These are phyloP conservation scores for Hemistola chrysoprasaria DNA, from an alignment of 2,888 invertebrate genomes.

Conservation along the genomic window DNA sequence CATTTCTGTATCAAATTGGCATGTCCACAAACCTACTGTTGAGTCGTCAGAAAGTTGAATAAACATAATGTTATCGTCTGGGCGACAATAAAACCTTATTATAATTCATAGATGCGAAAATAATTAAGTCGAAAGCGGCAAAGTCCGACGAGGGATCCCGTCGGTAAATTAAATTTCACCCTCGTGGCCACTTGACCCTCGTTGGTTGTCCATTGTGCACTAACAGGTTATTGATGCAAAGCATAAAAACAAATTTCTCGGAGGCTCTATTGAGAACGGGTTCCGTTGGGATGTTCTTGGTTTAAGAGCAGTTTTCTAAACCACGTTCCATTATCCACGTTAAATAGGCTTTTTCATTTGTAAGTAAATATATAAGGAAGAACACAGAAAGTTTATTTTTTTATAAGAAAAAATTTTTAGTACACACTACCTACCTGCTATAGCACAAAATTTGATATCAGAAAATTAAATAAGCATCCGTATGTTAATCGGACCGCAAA, in stretches of 20 bases:
- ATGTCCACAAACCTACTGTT: neutral
- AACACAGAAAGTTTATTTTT: too few species aligned
- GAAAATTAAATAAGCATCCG: neutral
- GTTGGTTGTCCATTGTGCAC: constrained; percentile 55
- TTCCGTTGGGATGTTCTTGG: constrained; percentile 6
- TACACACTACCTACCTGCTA: too few species aligned
- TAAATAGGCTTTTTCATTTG: too few species aligned
- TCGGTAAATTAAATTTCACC: constrained; percentile 63
- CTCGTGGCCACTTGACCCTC: constrained; percentile 60
- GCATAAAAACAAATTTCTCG: constrained; percentile 44
- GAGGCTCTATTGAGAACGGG: constrained; percentile 19
- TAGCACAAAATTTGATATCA: too few species aligned
- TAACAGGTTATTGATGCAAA: constrained; percentile 57
- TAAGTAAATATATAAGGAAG: too few species aligned
- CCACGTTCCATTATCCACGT: too few species aligned
- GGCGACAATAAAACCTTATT: constrained; percentile 37
- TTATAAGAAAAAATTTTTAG: too few species aligned
- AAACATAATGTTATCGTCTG: constrained; percentile 12
- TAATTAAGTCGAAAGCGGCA: constrained; percentile 56
- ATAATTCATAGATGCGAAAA: constrained; percentile 55
- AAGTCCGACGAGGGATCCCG: constrained; percentile 44
- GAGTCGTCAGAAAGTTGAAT: constrained; percentile 20
- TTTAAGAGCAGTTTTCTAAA: constrained; percentile 3
- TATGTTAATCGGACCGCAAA: neutral
- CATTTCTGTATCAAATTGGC: neutral